Evolutionary conservation across 2,888 invertebrate genomes (phyloP).

Genomic region (Fragum sueziense): DNA sequence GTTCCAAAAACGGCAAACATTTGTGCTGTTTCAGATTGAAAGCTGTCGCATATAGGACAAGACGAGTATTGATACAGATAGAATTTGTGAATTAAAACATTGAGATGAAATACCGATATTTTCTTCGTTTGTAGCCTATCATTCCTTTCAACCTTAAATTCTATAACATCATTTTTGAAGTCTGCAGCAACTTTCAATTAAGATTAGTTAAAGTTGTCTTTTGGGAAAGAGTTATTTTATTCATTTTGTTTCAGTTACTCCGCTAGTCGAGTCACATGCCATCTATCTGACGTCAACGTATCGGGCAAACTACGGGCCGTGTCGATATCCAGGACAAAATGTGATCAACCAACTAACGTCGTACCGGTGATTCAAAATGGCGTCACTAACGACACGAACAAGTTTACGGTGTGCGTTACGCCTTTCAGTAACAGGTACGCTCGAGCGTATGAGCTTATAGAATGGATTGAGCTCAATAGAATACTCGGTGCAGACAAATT

Average conservation of each 20-base stretch:
- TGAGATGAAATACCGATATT: not conserved
- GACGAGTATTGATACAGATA: no score
- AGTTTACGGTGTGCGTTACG: conserved; percentile 72
- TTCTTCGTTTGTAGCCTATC: not conserved
- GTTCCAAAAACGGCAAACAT: not conserved
- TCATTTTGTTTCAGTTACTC: conserved; percentile 55
- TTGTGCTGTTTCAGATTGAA: not conserved
- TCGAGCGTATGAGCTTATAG: conserved; percentile 74
- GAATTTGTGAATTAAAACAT: not conserved
- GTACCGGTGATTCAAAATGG: conserved; percentile 20
- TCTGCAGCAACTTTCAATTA: not conserved
- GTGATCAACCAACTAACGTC: conserved; percentile 41
- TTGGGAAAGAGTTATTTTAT: not conserved
- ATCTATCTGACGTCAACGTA: not conserved
- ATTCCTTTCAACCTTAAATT: not conserved
- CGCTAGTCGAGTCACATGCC: conserved; percentile 52
- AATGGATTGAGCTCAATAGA: conserved; percentile 79
- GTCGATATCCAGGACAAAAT: conserved; percentile 52
- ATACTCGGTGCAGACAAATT: conserved; percentile 77
- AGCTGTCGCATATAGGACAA: not conserved
- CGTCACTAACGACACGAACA: not conserved
- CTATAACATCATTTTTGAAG: not conserved
- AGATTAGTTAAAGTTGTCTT: not conserved
- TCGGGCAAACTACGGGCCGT: conserved; percentile 40
- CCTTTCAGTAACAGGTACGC: conserved; percentile 69